phyloP scores from a whole-genome alignment of 2,797 vertebrate genomes.

The Apogon talboti region DNA sequence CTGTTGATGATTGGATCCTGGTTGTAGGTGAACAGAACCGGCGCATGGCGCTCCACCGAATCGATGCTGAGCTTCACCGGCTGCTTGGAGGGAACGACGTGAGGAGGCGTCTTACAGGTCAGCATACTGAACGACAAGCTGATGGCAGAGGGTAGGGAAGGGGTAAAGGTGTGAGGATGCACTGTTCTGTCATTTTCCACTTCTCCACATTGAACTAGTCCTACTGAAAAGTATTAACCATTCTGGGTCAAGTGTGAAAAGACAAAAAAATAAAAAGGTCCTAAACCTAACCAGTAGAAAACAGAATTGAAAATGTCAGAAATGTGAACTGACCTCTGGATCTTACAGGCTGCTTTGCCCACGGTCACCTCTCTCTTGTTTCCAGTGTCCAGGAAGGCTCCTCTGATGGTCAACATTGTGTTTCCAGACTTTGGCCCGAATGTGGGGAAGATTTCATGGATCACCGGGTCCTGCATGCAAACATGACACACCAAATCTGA shows the following conservation, averaged over 20 bases:
- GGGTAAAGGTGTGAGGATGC: too few species aligned
- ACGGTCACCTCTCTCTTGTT: conserved; percentile 88
- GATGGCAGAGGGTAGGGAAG: conserved; percentile 12
- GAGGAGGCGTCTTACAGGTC: conserved; percentile 90
- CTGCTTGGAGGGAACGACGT: conserved; percentile 79
- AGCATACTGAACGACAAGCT: conserved; percentile 82
- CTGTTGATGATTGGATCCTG: conserved; percentile 91
- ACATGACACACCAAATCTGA: too few species aligned
- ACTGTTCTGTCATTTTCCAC: too few species aligned
- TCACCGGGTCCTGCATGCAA: conserved; percentile 86
- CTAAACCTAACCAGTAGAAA: too few species aligned
- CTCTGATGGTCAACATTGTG: conserved; percentile 91
- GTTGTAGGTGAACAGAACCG: conserved; percentile 87
- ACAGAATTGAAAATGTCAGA: too few species aligned
- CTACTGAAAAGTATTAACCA: too few species aligned
- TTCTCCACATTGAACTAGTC: too few species aligned
- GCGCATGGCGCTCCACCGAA: conserved; percentile 79
- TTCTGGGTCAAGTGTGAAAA: too few species aligned
- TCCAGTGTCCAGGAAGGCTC: conserved; percentile 89
- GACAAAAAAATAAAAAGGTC: too few species aligned
- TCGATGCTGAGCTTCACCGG: conserved; percentile 89
- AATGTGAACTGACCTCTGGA: conserved; percentile 76
- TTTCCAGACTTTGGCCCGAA: conserved; percentile 94
- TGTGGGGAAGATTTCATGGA: conserved; percentile 90
- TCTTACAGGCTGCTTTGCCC: conserved; percentile 78